A percentile compares a stretch with the other conserved stretches of the same genome.
Evolutionary conservation across 64 coral and sea anemone species (phyloP).

Genomic region (Stylophora pistillata): DNA sequence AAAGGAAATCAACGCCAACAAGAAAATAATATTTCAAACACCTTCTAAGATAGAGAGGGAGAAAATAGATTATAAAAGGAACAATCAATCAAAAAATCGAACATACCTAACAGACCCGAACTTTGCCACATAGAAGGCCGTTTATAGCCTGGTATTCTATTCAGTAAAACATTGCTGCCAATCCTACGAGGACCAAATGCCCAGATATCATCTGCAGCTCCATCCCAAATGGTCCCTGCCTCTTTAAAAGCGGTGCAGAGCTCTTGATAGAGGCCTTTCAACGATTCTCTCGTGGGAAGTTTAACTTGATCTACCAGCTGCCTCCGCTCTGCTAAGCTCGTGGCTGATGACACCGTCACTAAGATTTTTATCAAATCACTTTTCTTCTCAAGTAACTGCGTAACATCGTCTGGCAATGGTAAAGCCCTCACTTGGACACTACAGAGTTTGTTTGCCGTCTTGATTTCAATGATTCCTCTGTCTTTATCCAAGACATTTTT

Average conservation of each 20-base stretch:
- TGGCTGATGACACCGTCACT: conserved; percentile 34
- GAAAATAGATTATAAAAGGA: not conserved
- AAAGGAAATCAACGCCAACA: not conserved
- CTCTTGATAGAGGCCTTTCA: conserved; percentile 75
- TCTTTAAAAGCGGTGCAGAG: conserved; percentile 68
- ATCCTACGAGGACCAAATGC: conserved; percentile 89
- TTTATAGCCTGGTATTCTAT: conserved; percentile 73
- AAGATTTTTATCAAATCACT: conserved; percentile 67
- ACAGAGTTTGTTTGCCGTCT: conserved; percentile 77
- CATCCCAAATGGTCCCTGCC: conserved; percentile 69
- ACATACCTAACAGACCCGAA: conserved; percentile 33
- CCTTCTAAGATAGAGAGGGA: not conserved
- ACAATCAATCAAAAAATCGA: not conserved
- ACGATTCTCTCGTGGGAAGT: not conserved
- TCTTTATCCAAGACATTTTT: conserved; percentile 29
- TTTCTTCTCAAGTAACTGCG: conserved; percentile 66
- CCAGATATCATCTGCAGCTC: conserved; percentile 81
- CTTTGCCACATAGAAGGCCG: conserved; percentile 82
- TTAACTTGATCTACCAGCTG: conserved; percentile 54
- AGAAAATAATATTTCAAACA: not conserved
- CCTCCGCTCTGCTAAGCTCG: conserved; percentile 30
- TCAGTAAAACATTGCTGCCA: conserved; percentile 89
- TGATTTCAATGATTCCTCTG: conserved; percentile 69
- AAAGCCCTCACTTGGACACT: conserved; percentile 67
- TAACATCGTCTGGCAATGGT: conserved; percentile 68